Percentiles rank a stretch among this genome's conserved stretches.
Conservation (phyloP, 2,888 invertebrate species). For the Pseudococcus viburni region DNA sequence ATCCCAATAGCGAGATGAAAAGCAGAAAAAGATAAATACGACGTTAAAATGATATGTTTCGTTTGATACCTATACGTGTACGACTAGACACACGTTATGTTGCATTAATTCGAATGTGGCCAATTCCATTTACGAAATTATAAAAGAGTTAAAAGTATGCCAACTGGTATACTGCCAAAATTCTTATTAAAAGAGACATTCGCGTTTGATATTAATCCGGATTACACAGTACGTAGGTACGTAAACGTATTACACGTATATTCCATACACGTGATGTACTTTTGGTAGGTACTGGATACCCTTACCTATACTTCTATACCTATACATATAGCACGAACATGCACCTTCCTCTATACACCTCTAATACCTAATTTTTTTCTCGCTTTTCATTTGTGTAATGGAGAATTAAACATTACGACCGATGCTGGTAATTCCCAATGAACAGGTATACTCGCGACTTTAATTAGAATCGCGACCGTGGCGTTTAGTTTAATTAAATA, state of each 20-base stretch:
- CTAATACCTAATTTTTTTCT: not conserved
- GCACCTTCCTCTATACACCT: not conserved
- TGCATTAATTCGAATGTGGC: conserved; percentile 39
- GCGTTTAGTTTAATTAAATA: conserved; percentile 49
- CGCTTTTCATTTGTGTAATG: not conserved
- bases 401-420: conserved; percentile 36
- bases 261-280: not conserved
- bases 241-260: not conserved
- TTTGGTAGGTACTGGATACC: not conserved
- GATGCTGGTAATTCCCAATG: conserved; percentile 7
- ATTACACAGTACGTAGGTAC: not conserved
- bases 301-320: not conserved
- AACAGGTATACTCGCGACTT: conserved; percentile 35
- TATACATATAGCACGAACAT: not conserved
- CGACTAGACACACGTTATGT: conserved; percentile 19
- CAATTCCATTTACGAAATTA: conserved; percentile 49
- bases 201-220: conserved; percentile 19
- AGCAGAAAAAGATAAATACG: too few species aligned
- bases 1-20: too few species aligned
- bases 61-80: not conserved
- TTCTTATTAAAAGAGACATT: conserved; percentile 53
- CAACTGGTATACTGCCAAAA: conserved; percentile 50
- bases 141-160: conserved; percentile 54
- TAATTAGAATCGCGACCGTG: conserved; percentile 16
- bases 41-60: too few species aligned